Percentiles rank a stretch among this genome's conserved stretches.
phyloP scores from a whole-genome alignment of 2,797 vertebrate species.

The Chrosomus eos region DNA sequence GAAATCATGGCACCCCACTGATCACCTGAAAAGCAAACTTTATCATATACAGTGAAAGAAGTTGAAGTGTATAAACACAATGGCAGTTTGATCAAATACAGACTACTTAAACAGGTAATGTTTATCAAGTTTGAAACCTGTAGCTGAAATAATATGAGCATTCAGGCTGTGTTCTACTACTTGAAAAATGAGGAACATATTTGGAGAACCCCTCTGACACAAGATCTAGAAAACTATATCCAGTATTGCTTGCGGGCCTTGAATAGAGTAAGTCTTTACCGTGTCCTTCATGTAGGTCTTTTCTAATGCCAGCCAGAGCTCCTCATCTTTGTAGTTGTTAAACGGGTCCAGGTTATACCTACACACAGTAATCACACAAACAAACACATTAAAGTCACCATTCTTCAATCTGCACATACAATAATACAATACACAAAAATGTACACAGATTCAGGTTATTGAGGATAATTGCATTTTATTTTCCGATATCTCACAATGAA shows the following conservation, averaged over 20 bases:
- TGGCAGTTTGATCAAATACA: background rate
- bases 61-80: background rate
- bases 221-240: background rate
- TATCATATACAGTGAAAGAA: background rate
- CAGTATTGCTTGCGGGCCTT: background rate
- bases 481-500: background rate
- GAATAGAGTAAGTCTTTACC: conserved; percentile 60
- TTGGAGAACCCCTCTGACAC: background rate
- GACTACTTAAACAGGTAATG: background rate
- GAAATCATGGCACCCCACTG: background rate
- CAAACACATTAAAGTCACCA: background rate
- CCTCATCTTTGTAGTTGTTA: conserved; percentile 72
- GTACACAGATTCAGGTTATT: background rate
- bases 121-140: background rate
- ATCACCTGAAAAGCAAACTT: conserved; percentile 7
- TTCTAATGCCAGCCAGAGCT: conserved; percentile 82
- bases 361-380: conserved; percentile 24
- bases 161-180: background rate
- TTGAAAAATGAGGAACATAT: background rate
- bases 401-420: background rate
- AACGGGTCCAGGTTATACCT: conserved; percentile 85
- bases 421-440: background rate
- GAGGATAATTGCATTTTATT: background rate
- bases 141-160: background rate
- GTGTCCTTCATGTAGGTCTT: conserved; percentile 81